Evolutionary conservation across 1,140 invertebrate species (phyloP).

Genomic region (Scaptodrosophila lebanonensis): DNA sequence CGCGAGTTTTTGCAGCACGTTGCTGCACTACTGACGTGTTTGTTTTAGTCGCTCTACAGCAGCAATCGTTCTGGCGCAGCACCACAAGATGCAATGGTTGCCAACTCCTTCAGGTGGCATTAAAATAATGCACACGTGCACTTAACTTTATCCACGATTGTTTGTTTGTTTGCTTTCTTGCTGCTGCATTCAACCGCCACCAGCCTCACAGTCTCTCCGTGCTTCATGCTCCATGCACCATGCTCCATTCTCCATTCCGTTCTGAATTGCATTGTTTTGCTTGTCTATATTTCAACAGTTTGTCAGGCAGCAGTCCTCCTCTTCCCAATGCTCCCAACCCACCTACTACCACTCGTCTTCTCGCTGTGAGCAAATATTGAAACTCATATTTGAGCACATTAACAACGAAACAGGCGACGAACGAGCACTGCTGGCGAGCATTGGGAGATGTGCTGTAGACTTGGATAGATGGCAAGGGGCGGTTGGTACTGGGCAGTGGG

Average conservation of each 20-base stretch:
- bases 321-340: background rate
- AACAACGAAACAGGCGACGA: slow-evolving; percentile 30
- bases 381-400: slow-evolving; percentile 67
- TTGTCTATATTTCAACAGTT: slow-evolving; percentile 45
- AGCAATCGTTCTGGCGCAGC: slow-evolving; percentile 3
- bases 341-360: background rate
- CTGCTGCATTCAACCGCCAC: slow-evolving; percentile 9
- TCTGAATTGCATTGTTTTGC: slow-evolving; percentile 25
- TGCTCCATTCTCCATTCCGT: slow-evolving; percentile 38
- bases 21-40: background rate
- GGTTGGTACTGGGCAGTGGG: background rate
- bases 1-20: background rate
- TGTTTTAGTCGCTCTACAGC: slow-evolving; percentile 1
- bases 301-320: slow-evolving; percentile 22
- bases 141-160: slow-evolving; percentile 75
- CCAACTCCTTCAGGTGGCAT: slow-evolving; percentile 72
- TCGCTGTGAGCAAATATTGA: slow-evolving; percentile 50
- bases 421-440: no score
- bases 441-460: no score
- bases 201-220: slow-evolving; percentile 14
- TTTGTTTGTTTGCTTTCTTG: slow-evolving; percentile 46
- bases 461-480: slow-evolving; percentile 2
- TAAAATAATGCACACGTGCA: slow-evolving; percentile 76
- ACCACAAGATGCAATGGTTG: slow-evolving; percentile 48
- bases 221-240: slow-evolving; percentile 27